Conservation (phyloP, 2,797 vertebrate genomes). For the Muscicapa comitata region DNA sequence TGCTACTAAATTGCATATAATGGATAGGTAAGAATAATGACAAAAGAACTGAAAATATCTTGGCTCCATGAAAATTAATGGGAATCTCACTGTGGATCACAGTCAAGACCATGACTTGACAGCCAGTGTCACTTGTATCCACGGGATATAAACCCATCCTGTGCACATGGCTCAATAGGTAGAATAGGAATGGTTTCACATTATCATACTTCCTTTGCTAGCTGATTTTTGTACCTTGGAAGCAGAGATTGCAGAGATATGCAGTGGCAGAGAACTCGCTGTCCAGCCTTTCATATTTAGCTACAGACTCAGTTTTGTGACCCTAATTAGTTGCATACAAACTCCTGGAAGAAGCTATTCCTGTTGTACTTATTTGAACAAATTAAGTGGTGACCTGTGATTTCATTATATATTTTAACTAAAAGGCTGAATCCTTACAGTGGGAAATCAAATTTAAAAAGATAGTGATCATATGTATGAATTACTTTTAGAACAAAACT, state of each 20-base stretch:
- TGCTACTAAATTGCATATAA: neutral
- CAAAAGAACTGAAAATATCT: neutral
- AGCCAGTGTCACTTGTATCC: neutral
- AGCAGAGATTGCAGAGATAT: conserved; percentile 1
- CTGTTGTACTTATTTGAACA: conserved; percentile 19
- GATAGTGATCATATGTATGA: neutral
- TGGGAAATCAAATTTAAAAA: neutral
- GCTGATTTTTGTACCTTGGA: neutral
- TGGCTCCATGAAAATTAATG: neutral
- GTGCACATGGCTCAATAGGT: neutral
- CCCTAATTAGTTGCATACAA: neutral
- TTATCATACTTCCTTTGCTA: neutral
- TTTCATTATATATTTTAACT: neutral
- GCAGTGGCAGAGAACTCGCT: neutral
- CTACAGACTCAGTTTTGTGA: neutral
- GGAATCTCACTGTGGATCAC: neutral
- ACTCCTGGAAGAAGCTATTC: neutral
- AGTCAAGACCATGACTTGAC: neutral
- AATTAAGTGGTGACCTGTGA: neutral
- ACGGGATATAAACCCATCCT: neutral
- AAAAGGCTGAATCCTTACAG: neutral
- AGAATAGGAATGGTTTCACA: neutral
- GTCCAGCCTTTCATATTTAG: neutral
- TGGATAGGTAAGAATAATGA: neutral
- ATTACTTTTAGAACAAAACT: neutral